Conservation (phyloP, 1,140 invertebrate species). For the Ptiloglossa arizonensis region DNA sequence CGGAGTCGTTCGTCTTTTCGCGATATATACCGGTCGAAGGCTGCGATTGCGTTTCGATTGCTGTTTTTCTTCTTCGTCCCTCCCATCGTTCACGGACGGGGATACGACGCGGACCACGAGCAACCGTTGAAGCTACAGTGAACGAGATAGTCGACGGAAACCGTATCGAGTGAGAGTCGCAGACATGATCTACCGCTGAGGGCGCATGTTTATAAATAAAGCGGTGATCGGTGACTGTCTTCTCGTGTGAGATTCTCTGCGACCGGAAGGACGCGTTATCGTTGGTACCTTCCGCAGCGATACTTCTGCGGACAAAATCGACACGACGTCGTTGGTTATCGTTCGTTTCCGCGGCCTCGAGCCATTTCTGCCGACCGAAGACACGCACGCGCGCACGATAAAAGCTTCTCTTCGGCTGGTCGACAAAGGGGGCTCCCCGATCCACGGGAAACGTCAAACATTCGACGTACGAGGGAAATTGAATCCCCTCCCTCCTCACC, state of each 20-base stretch:
- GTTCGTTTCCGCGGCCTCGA: background rate
- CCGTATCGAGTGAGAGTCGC: conserved; percentile 46
- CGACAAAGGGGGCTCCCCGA: background rate
- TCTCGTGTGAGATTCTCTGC: background rate
- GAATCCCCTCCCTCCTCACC: too few species aligned
- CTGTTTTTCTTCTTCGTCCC: background rate
- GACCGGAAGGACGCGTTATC: background rate
- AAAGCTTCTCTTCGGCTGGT: background rate
- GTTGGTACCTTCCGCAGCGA: background rate
- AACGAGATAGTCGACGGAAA: conserved; percentile 4
- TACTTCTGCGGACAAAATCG: background rate
- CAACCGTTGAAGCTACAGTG: background rate
- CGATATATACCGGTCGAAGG: background rate
- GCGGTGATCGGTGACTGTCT: conserved; percentile 17
- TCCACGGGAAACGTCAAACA: background rate
- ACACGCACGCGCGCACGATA: background rate
- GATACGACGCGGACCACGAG: too few species aligned
- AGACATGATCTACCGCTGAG: conserved; percentile 73
- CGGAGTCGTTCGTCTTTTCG: conserved; percentile 7
- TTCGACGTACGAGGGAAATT: background rate
- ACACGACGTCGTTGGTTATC: background rate
- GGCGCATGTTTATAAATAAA: conserved; percentile 27
- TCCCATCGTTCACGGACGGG: background rate
- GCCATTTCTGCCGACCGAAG: background rate
- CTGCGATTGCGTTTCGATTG: background rate